Evolutionary conservation across 2,797 vertebrate genomes (phyloP).

Genomic region (Gephyroberyx darwinii): DNA sequence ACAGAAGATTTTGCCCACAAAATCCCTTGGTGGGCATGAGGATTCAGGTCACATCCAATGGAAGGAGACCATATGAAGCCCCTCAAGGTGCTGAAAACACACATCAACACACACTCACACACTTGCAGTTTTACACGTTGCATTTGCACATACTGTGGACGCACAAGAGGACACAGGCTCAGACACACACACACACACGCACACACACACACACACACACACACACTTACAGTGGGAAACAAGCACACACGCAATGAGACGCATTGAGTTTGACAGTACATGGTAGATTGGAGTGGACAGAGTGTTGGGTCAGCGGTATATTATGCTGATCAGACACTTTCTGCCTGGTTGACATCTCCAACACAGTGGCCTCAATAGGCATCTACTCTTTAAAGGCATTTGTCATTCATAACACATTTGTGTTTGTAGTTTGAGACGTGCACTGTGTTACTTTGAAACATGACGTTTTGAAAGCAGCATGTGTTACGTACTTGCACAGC

Average conservation of each 20-base stretch:
- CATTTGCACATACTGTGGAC: no score
- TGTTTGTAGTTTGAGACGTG: no score
- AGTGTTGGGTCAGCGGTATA: background rate
- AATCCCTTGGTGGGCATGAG: no score
- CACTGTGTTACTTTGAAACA: no score
- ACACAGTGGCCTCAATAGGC: background rate
- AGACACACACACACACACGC: background rate
- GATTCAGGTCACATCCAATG: no score
- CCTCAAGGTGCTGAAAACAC: no score
- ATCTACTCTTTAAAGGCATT: background rate
- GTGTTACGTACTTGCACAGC: background rate
- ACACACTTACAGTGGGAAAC: background rate
- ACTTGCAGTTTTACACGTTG: no score
- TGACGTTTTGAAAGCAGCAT: background rate
- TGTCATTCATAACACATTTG: background rate
- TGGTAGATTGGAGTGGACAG: background rate
- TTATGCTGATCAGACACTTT: slow-evolving; percentile 8
- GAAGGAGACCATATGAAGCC: no score
- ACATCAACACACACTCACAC: no score
- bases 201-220: background rate
- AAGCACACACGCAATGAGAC: background rate
- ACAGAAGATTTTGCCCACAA: no score
- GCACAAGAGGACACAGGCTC: no score
- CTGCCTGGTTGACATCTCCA: background rate
- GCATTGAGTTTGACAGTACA: background rate